Conservation (phyloP, 2,888 invertebrate genomes). For the Blera fallax region DNA sequence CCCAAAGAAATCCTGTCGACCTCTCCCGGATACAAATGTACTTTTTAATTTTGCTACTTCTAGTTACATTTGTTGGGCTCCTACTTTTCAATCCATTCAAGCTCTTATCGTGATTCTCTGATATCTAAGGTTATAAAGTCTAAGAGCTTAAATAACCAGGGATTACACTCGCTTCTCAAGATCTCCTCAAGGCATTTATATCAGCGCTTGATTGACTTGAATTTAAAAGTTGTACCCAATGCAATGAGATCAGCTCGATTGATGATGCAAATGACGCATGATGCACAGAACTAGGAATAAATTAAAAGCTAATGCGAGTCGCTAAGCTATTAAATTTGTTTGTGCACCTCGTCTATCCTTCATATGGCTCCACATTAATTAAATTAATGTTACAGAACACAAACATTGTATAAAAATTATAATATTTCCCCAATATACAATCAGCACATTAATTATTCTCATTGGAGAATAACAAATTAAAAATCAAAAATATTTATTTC, state of each 20-base stretch:
- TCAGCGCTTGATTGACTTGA: neutral
- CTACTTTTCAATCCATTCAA: too few species aligned
- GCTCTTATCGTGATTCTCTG: too few species aligned
- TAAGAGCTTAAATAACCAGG: too few species aligned
- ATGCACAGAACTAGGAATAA: neutral
- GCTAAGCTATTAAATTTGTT: neutral
- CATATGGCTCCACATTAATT: neutral
- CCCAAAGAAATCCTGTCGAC: too few species aligned
- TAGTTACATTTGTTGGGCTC: too few species aligned
- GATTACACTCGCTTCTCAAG: too few species aligned
- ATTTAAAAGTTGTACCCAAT: neutral
- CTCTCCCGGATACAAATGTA: too few species aligned
- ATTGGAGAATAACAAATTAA: constrained; percentile 3
- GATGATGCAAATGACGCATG: neutral
- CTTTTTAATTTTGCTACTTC: too few species aligned
- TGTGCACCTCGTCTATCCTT: neutral
- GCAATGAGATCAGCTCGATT: neutral
- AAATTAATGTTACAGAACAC: neutral
- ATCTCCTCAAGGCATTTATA: neutral
- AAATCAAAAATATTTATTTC: neutral
- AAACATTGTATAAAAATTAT: neutral
- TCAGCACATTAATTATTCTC: neutral
- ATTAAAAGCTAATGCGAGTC: neutral
- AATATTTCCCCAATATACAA: neutral
- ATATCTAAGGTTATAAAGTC: too few species aligned